Evolutionary conservation across 2,888 invertebrate genomes (phyloP), one percentile per base, ranked within the genome.

Genomic region (Phaonia tiefii): DNA sequence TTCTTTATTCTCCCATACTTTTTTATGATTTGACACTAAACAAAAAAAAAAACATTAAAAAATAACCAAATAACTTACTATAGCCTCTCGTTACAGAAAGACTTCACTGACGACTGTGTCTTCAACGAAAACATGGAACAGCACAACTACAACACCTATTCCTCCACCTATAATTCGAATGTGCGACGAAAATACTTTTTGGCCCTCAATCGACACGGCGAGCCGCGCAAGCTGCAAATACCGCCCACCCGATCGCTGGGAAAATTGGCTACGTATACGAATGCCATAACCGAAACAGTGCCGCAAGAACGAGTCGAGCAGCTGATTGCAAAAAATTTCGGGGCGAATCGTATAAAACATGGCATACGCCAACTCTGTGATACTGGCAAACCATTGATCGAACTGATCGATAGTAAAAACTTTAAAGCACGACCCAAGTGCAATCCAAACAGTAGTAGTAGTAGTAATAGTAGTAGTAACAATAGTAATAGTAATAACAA

Each of bases 81-180:
- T 86, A 87, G 88, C 83, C 86, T 85, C 86, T 92, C 93, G 93
- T 95, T 95, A 87, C 95, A 96, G 96, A 95, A 94, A 92, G 94
- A 95, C 91, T 95, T 95, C 92, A 94, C 94, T 89, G 94, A 95
- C 90, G 95, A 95, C 88, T 97, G 96, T 92, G 93, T 96, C 90
- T 96, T 96, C 93, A 95, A 96, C 92, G 96, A 96, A 92, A 95
- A 94, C 89, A 94, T 96, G 91, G 96, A 95, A 91, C 94, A 94
- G 91, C 95, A 96, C 91, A 94, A 95, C 90, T 96, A 96, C 92
- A 96, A 96, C 91, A 95, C 95, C 77, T 97, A 96, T 92, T 95
- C 96, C 87, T 95, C 95, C 86, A 93, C 93, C 81, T 94, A 94
- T 90, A 94, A 94, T 92, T 94, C 94, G 80, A 93, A 95, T 91